Percentiles rank a stretch among this genome's conserved stretches.
These are phyloP conservation scores for Cotesia vestalis DNA, from an alignment of 1,140 invertebrate genomes.

Conservation along the genomic window DNA sequence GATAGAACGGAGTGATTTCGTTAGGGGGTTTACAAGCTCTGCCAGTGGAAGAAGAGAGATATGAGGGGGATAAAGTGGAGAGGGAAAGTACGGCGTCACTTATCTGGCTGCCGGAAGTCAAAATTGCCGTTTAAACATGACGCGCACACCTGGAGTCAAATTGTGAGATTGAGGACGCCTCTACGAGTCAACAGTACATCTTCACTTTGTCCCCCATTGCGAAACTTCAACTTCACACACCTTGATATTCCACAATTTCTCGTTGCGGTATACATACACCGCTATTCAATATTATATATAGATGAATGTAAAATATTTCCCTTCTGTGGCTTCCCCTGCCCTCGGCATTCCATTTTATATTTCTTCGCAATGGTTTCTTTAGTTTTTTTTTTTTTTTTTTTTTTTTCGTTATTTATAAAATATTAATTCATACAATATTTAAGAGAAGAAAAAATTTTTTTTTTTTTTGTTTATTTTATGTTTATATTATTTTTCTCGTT, in stretches of 20 bases:
- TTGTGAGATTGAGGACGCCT: slow-evolving; percentile 16
- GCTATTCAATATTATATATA: not conserved
- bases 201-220: not conserved
- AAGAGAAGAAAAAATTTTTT: too few relatives aligned
- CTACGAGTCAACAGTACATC: slow-evolving; percentile 13
- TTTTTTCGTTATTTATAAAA: too few relatives aligned
- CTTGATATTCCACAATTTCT: not conserved
- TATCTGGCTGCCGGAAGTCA: slow-evolving; percentile 18
- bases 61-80: not conserved
- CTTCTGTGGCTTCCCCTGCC: not conserved
- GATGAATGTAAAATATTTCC: not conserved
- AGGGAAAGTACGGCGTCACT: not conserved
- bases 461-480: not conserved
- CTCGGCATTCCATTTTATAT: not conserved
- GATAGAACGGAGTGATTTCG: slow-evolving; percentile 10
- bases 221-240: not conserved
- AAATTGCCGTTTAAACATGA: slow-evolving; percentile 28
- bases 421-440: too few relatives aligned
- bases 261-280: too few relatives aligned
- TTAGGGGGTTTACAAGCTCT: not conserved
- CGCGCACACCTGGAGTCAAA: slow-evolving; percentile 24
- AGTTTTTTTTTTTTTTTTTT: not conserved
- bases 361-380: too few relatives aligned
- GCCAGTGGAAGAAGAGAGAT: too few relatives aligned
- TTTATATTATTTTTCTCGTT: not conserved